Base-by-base conservation (phyloP, 2,797 vertebrate genomes). In the Chrosomus eos region DNA sequence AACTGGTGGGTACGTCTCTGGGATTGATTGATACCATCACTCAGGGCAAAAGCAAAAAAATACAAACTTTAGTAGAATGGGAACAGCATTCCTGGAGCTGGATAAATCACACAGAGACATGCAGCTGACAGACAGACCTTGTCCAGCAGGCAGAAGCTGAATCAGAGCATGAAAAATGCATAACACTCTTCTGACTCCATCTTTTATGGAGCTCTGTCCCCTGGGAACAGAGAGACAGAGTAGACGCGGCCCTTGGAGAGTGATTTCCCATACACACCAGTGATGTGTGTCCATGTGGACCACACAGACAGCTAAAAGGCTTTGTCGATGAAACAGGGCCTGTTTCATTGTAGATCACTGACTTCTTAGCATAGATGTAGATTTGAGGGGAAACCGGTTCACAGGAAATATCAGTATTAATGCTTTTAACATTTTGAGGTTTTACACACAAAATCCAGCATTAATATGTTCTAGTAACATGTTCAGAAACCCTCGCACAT, bases 101-200 rank as follows among this genome's bases (percentile, higher is more conserved):
- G 67, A 88, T 83, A 89, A 90, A 89, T 90, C 91, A 89, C 66
- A 72, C 73, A 13, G 62, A 87, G 88, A 90, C 28, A 79, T 79
- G 58, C 58, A 76, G 87, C 71, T 82, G 80, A 90, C 76, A 86
- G 89, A 89, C 84, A 85, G 89, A 88, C 45, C 83, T 86, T 58
- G 26, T 58, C 45, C 31, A 18, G 36, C 38, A 51, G 81, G 86
- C 81, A 87, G 77, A 86, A 82, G 81, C 88, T 82, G 66, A 79
- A 79, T 72, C 23, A 14, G 62, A 62, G 58, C 72, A 70, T 64
- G 88, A 90, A 87, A 89, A 89, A 88, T 28, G 78, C 83, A 86
- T 88, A 85, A 90, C 31, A 60, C 73, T 80, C 43, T 26, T 81
- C 36, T 8, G 58, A 45, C 60, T 66, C 2, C 6, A 82, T 87